Conservation (phyloP, 2,113 vertebrate species). For the Hassar affinis region DNA sequence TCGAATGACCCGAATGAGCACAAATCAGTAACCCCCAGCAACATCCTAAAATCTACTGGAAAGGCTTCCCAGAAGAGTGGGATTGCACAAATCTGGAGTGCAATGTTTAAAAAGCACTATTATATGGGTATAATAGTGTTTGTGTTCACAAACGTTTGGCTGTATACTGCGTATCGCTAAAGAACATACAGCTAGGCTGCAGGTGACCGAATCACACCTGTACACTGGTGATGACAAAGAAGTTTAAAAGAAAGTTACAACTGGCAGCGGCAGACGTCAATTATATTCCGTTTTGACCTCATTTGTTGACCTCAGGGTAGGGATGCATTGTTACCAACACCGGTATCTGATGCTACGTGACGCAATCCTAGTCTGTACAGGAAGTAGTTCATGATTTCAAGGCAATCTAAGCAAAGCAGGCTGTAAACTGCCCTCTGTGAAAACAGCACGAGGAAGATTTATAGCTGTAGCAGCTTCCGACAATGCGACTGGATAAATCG, state of each 20-base stretch:
- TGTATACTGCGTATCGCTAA: background rate
- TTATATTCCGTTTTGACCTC: constrained; percentile 6
- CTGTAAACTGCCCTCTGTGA: background rate
- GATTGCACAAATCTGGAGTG: background rate
- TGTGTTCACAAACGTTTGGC: background rate
- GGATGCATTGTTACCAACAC: background rate
- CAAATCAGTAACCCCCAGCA: background rate
- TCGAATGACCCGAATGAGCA: background rate
- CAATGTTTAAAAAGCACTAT: background rate
- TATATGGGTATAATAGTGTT: no score
- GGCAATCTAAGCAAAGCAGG: background rate
- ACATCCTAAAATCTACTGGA: background rate
- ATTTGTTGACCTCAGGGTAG: background rate
- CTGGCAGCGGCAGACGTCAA: background rate
- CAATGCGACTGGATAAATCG: background rate
- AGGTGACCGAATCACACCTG: background rate
- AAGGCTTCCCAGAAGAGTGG: background rate
- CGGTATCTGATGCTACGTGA: background rate
- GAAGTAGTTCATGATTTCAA: background rate
- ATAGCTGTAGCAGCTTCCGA: background rate
- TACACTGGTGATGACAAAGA: background rate
- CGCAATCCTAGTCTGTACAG: background rate
- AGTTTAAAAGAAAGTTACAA: background rate
- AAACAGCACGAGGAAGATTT: no score
- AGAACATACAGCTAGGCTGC: background rate